phyloP scores from a whole-genome alignment of 1,140 invertebrate genomes.

The Tetragonula clypearis region DNA sequence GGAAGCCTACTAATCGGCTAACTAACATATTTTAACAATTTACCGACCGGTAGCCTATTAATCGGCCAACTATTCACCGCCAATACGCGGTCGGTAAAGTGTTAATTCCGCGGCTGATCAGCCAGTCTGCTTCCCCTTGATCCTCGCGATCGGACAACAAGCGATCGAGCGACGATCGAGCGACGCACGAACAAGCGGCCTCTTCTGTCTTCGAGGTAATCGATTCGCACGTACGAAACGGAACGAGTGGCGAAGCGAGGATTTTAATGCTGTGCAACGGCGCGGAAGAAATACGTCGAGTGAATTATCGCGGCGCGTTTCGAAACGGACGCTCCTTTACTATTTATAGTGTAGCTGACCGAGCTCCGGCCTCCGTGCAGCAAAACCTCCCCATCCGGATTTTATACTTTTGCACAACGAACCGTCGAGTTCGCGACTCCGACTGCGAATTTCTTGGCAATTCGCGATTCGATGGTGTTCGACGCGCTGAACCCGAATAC shows the following conservation, averaged over 20 bases:
- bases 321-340: slow-evolving; percentile 42
- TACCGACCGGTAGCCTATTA: no score
- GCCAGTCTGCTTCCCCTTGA: not conserved
- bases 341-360: slow-evolving; percentile 43
- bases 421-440: no score
- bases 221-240: slow-evolving; percentile 11
- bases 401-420: not conserved
- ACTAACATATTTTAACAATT: no score
- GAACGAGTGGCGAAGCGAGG: not conserved
- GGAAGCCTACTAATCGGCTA: no score
- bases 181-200: not conserved
- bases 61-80: no score
- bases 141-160: not conserved
- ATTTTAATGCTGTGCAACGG: slow-evolving; percentile 44
- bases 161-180: not conserved
- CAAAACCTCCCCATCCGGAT: not conserved
- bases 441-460: no score
- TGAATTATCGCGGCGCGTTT: slow-evolving; percentile 43
- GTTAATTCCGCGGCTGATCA: not conserved
- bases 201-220: slow-evolving; percentile 10
- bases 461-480: no score
- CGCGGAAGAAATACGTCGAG: slow-evolving; percentile 49
- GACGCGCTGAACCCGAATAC: no score
- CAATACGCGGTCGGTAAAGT: no score
- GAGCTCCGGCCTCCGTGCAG: not conserved